phyloP scores from a whole-genome alignment of 2,888 invertebrate species.

The Luperina testacea region DNA sequence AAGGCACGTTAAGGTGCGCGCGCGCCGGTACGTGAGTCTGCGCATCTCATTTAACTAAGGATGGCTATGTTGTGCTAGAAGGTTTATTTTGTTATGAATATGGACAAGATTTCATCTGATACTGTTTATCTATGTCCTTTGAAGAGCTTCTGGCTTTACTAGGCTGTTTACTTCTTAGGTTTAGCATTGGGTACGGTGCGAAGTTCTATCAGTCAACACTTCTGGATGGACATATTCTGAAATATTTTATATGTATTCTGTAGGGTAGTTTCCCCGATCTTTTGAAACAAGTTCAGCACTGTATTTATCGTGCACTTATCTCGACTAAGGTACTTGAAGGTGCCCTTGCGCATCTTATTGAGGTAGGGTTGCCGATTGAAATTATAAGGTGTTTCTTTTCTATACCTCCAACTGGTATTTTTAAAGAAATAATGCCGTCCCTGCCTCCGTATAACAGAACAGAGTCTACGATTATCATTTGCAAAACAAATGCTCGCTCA shows the following conservation, averaged over 20 bases:
- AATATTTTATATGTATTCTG: background rate
- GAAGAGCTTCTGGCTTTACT: background rate
- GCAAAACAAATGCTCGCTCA: background rate
- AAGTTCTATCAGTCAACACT: no score
- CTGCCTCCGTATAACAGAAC: background rate
- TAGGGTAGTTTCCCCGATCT: no score
- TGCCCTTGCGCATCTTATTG: slow-evolving; percentile 64
- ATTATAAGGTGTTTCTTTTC: background rate
- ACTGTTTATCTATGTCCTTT: background rate
- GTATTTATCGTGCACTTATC: slow-evolving; percentile 67
- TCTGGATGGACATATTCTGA: background rate
- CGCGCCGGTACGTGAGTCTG: slow-evolving; percentile 66
- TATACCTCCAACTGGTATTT: background rate
- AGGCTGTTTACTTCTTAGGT: background rate
- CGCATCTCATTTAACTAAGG: slow-evolving; percentile 68
- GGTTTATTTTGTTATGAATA: slow-evolving; percentile 4
- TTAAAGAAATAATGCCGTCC: background rate
- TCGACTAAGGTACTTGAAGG: slow-evolving; percentile 48
- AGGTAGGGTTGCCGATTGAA: slow-evolving; percentile 45
- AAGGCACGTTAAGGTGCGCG: slow-evolving; percentile 63
- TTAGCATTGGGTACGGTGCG: background rate
- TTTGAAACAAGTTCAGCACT: background rate
- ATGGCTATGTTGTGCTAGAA: slow-evolving; percentile 16
- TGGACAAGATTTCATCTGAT: background rate
- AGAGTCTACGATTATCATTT: background rate